Base-by-base conservation (phyloP, 2,113 vertebrate species). In the Naja naja region DNA sequence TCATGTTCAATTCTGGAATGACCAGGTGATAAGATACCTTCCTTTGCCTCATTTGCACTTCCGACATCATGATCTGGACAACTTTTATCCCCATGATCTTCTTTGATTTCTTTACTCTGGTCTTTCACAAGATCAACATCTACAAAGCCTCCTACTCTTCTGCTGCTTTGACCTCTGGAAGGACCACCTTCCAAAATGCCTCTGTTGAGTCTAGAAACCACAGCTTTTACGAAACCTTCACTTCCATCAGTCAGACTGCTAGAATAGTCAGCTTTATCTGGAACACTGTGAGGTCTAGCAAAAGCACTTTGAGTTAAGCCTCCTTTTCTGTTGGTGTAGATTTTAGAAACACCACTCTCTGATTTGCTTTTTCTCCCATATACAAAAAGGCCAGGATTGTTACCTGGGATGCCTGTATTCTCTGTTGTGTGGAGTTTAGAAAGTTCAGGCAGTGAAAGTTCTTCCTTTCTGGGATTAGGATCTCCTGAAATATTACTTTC, bases 121-220 rank as follows among this genome's bases (percentile, higher is more conserved):
- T 43, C 55, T 87, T 85, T 91, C 11, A 43, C 10, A 91, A 47
- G 23, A 43, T 4, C 25, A 30, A 12, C 3, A 23, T 20, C 23
- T 18, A n/a, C 53, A 47, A 34, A 56, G 43, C 39, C 54, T 87
- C 12, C 54, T n/a, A n/a, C n/a, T 22, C 91, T 87, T 64, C 47
- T 74, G 60, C 47, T 90, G 45, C 22, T 91, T 43, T 91, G 90
- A 34, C 90, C 81, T 91, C 90, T 54, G 49, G 90, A 90, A 23
- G 69, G 22, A 45, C 30, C 52, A 11, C 10, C 54, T 27, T 90
- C 60, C 10, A 49, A 23, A n/a, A 90, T 39, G 30, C 20, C 10
- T 74, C 30, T 53, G 60, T 74, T 30, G 18, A 64, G 25, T 90
- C 60, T 90, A 4, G 89, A 90, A n/a, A 74, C 12, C 18, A 16